Evolutionary conservation across 1,140 invertebrate genomes (phyloP).

Genomic region (Cydia fagiglandana): DNA sequence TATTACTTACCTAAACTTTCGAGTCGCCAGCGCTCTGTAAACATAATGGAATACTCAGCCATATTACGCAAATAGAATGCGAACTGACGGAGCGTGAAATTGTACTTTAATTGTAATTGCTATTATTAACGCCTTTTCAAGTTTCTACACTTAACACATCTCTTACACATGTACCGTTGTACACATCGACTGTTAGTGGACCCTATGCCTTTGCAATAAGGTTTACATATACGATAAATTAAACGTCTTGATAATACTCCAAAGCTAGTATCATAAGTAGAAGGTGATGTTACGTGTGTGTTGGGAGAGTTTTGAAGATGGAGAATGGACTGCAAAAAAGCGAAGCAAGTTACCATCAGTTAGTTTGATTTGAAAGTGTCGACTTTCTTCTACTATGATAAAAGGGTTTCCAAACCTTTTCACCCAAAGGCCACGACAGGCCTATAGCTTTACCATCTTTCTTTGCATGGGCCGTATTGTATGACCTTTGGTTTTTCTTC

Average conservation of each 20-base stretch:
- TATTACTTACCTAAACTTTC: neutral
- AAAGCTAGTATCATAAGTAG: neutral
- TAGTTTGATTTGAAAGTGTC: neutral
- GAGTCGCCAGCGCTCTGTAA: neutral
- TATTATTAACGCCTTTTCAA: conserved; percentile 15
- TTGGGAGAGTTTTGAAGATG: neutral
- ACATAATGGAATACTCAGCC: neutral
- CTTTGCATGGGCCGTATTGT: too few relatives aligned
- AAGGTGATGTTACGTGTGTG: neutral
- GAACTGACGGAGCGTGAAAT: conserved; percentile 4
- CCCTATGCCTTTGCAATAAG: neutral
- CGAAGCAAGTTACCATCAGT: neutral
- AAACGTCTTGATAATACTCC: too few relatives aligned
- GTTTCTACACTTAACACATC: conserved; percentile 14
- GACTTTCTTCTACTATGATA: neutral
- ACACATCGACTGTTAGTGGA: neutral
- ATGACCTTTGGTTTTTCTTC: too few relatives aligned
- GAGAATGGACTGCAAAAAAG: neutral
- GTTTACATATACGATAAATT: too few relatives aligned
- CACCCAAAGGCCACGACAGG: too few relatives aligned
- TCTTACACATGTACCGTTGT: neutral
- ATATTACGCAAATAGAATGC: conserved; percentile 2
- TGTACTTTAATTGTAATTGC: conserved; percentile 13
- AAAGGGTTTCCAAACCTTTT: too few relatives aligned
- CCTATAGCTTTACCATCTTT: too few relatives aligned